Conservation (phyloP, 30 jellyfish, hydroid and myxozoan genomes). For the Hydractinia symbiolongicarpus region DNA sequence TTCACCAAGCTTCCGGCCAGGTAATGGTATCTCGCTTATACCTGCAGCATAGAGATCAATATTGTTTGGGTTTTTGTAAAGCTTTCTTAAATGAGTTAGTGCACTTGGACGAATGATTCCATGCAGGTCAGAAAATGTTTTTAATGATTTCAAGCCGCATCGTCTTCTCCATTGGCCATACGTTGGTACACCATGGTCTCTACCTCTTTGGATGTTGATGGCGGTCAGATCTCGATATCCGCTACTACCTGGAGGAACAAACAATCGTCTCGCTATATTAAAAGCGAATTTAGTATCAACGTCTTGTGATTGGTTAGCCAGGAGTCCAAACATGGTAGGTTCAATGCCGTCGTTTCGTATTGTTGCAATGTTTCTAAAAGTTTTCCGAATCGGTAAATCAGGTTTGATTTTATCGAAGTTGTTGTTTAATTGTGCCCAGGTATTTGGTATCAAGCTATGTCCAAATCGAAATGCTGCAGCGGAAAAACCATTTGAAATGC, state of each 20-base stretch:
- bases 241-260: slow-evolving; percentile 10
- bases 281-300: slow-evolving; percentile 18
- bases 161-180: slow-evolving; percentile 13
- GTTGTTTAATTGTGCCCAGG: slow-evolving; percentile 12
- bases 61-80: not conserved
- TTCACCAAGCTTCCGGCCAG: not conserved
- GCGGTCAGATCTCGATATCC: slow-evolving; percentile 30
- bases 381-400: not conserved
- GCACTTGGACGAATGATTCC: not conserved
- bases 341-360: slow-evolving; percentile 26
- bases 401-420: not conserved
- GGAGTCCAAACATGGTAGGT: slow-evolving; percentile 17
- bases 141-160: not conserved
- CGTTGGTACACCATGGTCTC: slow-evolving; percentile 45
- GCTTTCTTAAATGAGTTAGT: too few species aligned
- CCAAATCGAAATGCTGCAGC: slow-evolving; percentile 47
- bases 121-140: not conserved
- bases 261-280: slow-evolving; percentile 1
- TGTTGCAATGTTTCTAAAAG: not conserved
- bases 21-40: not conserved
- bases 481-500: slow-evolving; percentile 22
- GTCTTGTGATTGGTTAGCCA: slow-evolving; percentile 15
- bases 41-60: slow-evolving; percentile 4
- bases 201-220: slow-evolving; percentile 39
- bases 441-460: slow-evolving; percentile 27